Evolutionary conservation across 2,113 vertebrate genomes (phyloP).

Genomic region (Mastomys coucha): DNA sequence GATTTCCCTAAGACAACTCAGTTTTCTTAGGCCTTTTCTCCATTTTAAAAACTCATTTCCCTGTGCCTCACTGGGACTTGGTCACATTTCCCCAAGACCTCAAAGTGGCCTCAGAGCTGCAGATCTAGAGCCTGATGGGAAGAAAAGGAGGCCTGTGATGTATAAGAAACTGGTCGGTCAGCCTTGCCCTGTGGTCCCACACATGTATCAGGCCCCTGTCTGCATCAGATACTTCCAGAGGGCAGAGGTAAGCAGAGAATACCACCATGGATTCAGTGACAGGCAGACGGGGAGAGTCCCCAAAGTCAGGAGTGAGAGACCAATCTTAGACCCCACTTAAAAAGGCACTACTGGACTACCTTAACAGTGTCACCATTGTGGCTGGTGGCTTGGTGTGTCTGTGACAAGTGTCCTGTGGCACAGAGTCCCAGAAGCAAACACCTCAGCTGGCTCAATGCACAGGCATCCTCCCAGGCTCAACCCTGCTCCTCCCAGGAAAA

Average conservation of each 20-base stretch:
- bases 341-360: neutral
- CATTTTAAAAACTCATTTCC: neutral
- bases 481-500: neutral
- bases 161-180: accelerated
- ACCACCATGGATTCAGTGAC: no score
- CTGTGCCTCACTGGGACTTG: neutral
- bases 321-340: neutral
- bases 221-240: neutral
- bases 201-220: neutral
- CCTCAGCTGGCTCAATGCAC: neutral
- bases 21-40: neutral
- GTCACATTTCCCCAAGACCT: neutral
- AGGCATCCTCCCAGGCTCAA: neutral
- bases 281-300: neutral
- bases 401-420: accelerated
- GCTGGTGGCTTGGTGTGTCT: neutral
- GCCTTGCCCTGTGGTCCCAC: neutral
- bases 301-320: neutral
- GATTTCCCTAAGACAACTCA: neutral
- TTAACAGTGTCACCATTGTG: neutral
- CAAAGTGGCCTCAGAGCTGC: neutral
- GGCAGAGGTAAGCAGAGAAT: neutral
- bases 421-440: no score
- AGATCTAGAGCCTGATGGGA: neutral
- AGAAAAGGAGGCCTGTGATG: neutral